Conservation (phyloP, 2,797 vertebrate species). For the Onychomys leucogaster region DNA sequence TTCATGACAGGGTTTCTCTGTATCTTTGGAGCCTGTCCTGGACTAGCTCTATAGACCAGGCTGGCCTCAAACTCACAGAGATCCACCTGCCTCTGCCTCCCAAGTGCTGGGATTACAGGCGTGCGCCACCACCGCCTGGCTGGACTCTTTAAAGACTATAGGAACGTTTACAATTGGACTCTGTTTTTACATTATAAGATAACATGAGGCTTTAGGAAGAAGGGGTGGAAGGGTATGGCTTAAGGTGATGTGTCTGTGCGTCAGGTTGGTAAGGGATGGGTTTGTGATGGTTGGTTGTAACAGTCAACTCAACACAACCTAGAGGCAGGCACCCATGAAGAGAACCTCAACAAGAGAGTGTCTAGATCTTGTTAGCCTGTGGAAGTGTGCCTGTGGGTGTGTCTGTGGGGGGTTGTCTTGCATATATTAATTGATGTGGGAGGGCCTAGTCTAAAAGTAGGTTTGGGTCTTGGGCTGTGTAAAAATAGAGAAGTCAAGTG, state of each 20-base stretch:
- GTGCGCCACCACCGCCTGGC: no score
- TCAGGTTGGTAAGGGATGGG: neutral
- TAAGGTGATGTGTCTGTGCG: neutral
- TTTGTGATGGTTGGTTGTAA: neutral
- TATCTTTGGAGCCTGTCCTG: no score
- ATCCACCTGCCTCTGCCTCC: no score
- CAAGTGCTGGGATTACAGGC: no score
- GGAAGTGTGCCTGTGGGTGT: neutral
- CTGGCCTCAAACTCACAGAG: no score
- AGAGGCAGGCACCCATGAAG: neutral
- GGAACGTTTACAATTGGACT: neutral
- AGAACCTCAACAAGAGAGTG: neutral
- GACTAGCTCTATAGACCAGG: no score
- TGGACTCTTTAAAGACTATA: neutral
- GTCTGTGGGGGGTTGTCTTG: neutral
- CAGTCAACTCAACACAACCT: neutral
- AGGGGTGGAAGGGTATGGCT: accelerated
- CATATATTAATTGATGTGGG: neutral
- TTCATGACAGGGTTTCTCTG: no score
- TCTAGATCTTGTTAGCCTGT: neutral
- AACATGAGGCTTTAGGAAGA: neutral
- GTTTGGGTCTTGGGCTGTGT: neutral
- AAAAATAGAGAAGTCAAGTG: neutral
- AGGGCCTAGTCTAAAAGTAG: neutral
- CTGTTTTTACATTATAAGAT: neutral